Conservation (phyloP, 2,888 invertebrate genomes). For the Parthenolecanium corni region DNA sequence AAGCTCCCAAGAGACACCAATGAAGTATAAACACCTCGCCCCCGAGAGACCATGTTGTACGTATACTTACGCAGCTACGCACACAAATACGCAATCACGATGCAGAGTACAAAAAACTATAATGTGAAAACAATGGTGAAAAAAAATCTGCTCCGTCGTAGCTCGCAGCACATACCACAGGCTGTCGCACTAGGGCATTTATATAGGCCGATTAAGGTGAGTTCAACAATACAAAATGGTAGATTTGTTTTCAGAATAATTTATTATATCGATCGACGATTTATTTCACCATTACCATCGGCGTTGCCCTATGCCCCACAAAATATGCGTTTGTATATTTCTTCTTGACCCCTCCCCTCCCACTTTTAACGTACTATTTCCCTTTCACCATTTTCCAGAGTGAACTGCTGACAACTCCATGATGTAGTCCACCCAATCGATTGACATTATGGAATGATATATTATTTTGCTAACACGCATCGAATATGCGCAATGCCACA, state of each 20-base stretch:
- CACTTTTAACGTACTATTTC: too few relatives aligned
- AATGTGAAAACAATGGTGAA: too few relatives aligned
- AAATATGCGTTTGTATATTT: background rate
- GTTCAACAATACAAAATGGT: background rate
- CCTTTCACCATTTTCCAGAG: background rate
- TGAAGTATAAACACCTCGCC: too few relatives aligned
- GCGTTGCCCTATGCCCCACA: slow-evolving; percentile 10
- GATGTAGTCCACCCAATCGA: background rate
- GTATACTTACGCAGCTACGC: too few relatives aligned
- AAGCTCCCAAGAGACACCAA: too few relatives aligned
- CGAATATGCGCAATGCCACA: too few relatives aligned
- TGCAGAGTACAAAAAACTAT: too few relatives aligned
- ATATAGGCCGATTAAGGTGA: slow-evolving; percentile 22
- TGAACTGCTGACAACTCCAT: background rate
- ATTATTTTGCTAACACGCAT: too few relatives aligned
- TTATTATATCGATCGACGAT: slow-evolving; percentile 11
- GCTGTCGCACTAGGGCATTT: background rate
- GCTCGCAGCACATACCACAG: background rate
- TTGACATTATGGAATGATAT: too few relatives aligned
- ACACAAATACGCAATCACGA: too few relatives aligned
- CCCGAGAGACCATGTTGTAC: too few relatives aligned
- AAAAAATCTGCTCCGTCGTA: slow-evolving; percentile 11
- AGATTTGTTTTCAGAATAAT: slow-evolving; percentile 20
- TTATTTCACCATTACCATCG: slow-evolving; percentile 8
- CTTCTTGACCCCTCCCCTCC: background rate